Evolutionary conservation across 2,113 vertebrate genomes (phyloP), one percentile per base, ranked within the genome.

Genomic region (Prinia subflava): DNA sequence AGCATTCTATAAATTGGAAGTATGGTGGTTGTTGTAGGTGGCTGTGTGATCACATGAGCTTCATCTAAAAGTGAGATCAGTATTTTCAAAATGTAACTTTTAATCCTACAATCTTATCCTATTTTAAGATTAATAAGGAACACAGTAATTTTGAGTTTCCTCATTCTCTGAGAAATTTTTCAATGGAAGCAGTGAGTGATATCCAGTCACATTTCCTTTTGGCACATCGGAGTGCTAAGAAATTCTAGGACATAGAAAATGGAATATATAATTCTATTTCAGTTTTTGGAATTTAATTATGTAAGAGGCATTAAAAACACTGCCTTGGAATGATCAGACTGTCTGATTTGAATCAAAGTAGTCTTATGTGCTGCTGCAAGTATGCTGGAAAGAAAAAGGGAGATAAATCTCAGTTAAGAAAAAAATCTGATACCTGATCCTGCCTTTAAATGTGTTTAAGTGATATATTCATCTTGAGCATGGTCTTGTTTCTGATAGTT

Each of bases 371-470:
- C 53, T 77, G 76, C 77, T 42, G 57, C 33, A 86, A 85, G 76
- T 91, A 52, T 71, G 73, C 73, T 85, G 95, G 81, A 90, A 92
- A 68, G 30, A 87, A 52, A 68, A 75, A 67, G 55, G 28, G 44
- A 90, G 77, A 89, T 95, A 87, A 67, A 77, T 97, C 92, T 95
- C 53, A 52, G n/a, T 84, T 83, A 81, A 68, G 62, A 55, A 87
- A 65, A 83, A 86, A 83, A 89, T 91, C 55, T 18, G 62, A 85
- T 87, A 96, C 71, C 25, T 81, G 90, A 95, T 93, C 94, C 31
- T 82, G 62, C 62, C 86, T 60, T 67, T 87, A 85, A 90, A 81
- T 47, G 41, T 92, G 67, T 46, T 75, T 62, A 30, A 37, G 37
- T 75, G 80, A 95, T 91, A 49, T 83, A 79, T 95, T 92, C 37